Evolutionary conservation across 2,888 invertebrate genomes (phyloP).

Genomic region (Scelioninae gen. 2): DNA sequence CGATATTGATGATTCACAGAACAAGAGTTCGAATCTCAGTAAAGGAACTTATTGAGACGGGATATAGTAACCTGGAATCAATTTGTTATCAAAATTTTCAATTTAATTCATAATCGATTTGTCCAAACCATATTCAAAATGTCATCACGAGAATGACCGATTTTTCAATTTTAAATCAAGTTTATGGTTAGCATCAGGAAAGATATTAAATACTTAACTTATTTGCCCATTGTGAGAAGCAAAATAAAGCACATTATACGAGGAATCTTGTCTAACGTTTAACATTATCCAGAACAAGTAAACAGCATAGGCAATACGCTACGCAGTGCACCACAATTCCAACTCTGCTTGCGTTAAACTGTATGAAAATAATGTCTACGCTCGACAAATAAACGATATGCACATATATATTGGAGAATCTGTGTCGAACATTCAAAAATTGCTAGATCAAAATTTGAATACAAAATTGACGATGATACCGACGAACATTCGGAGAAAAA

Average conservation of each 20-base stretch:
- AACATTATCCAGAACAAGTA: conserved; percentile 52
- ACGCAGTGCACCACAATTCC: conserved; percentile 35
- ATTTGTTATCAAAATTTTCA: no score
- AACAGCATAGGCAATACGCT: conserved; percentile 48
- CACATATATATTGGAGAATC: conserved; percentile 29
- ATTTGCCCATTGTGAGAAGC: conserved; percentile 35
- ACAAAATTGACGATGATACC: background rate
- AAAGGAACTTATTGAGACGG: no score
- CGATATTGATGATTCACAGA: no score
- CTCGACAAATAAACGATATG: conserved; percentile 39
- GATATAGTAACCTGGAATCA: no score
- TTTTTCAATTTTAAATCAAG: background rate
- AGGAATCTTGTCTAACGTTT: conserved; percentile 50
- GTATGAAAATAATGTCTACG: conserved; percentile 37
- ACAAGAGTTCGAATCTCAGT: no score
- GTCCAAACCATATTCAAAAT: no score
- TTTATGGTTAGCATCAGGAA: background rate
- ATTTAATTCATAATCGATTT: no score
- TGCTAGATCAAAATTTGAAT: conserved; percentile 20
- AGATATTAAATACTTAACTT: background rate
- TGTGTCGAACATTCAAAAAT: conserved; percentile 27
- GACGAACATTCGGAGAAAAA: no score
- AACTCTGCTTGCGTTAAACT: conserved; percentile 35
- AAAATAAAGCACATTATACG: conserved; percentile 52
- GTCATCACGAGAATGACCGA: background rate